Conservation (phyloP, 1,140 invertebrate species). For the Drosophila repletoides region DNA sequence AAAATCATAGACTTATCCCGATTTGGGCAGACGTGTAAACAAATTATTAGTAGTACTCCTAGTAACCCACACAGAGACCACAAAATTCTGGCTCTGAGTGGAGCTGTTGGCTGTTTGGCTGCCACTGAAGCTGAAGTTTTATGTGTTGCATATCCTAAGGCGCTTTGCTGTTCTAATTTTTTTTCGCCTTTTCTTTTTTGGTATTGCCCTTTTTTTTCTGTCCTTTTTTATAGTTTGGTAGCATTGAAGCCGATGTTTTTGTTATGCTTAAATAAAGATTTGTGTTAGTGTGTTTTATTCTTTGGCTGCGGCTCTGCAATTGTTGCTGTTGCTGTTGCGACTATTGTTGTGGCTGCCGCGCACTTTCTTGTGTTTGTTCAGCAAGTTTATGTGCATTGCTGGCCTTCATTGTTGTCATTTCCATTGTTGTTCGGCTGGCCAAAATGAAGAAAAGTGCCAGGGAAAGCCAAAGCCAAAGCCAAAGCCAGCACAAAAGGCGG, state of each 20-base stretch:
- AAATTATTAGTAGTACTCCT: neutral
- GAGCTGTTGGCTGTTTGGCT: conserved; percentile 3
- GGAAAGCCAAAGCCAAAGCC: conserved; percentile 6
- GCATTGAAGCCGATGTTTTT: conserved; percentile 62
- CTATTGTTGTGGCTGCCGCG: conserved; percentile 38
- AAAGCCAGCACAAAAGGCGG: conserved; percentile 27
- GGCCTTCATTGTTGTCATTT: conserved; percentile 74
- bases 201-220: conserved; percentile 5
- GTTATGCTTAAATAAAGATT: conserved; percentile 78
- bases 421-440: conserved; percentile 48
- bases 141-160: conserved; percentile 73
- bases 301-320: conserved; percentile 13
- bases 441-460: conserved; percentile 35
- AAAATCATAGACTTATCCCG: neutral
- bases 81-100: neutral
- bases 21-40: neutral
- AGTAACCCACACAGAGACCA: neutral
- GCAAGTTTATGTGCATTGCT: conserved; percentile 71
- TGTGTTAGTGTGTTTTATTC: conserved; percentile 68
- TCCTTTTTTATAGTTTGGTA: conserved; percentile 38
- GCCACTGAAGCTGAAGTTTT: conserved; percentile 48
- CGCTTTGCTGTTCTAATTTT: conserved; percentile 74
- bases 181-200: conserved; percentile 21
- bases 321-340: conserved; percentile 33
- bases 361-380: conserved; percentile 63